These are phyloP conservation scores for Triplophysa yarkandensis DNA, from an alignment of 2,797 vertebrate species.

Conservation along the genomic window DNA sequence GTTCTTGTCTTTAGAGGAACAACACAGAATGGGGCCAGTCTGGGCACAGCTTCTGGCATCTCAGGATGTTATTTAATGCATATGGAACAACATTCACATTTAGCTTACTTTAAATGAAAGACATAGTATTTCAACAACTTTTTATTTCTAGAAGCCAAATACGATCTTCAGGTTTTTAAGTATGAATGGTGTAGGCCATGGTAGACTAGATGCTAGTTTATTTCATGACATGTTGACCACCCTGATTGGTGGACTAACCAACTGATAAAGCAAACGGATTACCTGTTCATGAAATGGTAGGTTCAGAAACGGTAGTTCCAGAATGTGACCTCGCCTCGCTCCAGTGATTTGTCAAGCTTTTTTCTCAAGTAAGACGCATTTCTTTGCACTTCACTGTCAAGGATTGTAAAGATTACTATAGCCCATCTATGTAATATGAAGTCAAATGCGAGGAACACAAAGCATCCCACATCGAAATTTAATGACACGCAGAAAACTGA, in stretches of 20 bases:
- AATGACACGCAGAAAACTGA: slow-evolving; percentile 49
- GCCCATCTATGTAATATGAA: slow-evolving; percentile 46
- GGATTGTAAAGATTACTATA: slow-evolving; percentile 56
- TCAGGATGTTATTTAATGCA: neutral
- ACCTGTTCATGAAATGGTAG: slow-evolving; percentile 36
- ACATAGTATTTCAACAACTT: neutral
- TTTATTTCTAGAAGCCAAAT: neutral
- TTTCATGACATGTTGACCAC: neutral
- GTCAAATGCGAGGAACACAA: slow-evolving; percentile 49
- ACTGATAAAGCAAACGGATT: neutral
- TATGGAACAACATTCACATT: neutral
- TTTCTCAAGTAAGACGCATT: no score
- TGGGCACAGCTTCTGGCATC: neutral
- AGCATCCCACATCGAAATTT: slow-evolving; percentile 53
- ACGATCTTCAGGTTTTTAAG: neutral
- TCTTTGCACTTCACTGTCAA: slow-evolving; percentile 34
- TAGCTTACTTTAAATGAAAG: neutral
- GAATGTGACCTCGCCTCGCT: slow-evolving; percentile 37
- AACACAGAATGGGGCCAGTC: neutral
- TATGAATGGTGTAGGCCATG: neutral
- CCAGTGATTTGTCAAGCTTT: slow-evolving; percentile 39
- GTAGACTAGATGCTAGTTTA: neutral
- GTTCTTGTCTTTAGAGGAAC: slow-evolving; percentile 20
- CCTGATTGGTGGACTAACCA: neutral
- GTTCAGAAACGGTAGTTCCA: slow-evolving; percentile 30